Base-by-base conservation (phyloP, 2,888 invertebrate genomes). In the Lysandra coridon region DNA sequence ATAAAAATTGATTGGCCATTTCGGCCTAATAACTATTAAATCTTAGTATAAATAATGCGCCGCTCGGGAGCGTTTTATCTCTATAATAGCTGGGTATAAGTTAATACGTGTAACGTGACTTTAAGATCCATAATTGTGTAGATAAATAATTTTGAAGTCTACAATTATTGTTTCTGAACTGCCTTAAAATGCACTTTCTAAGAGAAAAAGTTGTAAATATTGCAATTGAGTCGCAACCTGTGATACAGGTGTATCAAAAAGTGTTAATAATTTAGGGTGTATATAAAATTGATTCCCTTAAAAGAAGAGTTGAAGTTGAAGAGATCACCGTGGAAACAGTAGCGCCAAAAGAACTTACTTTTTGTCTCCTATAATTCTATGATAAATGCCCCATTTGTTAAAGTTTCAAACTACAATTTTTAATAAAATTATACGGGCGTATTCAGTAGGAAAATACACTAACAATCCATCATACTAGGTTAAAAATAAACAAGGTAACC, bases 1-100 rank as follows among this genome's bases (percentile, higher is more conserved):
- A 91, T 90, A 90, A 89, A 91, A 91, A 89, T 89, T 91, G 88
- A 91, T 91, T 87, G 87, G 87, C 86, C 86, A 82, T 80, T 81
- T 81, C 73, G 78, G 80, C 78, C 81, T 81, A 53, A 77, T 77
- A 78, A 80, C 82, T 81, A 83, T 82, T 81, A 82, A 81, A 79
- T 79, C 79, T 82, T 81, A 78, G 78, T 82, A 81, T 81, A 83
- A 82, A 83, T 83, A 82, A 81, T 81, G 85, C 84, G 85, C 85
- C 86, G 73, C 79, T 78, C 44, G 84, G 81, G 83, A 85, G 83
- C 82, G 83, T 83, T 83, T 88, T 85, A 86, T 85, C 83, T 82
- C 82, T 83, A 83, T 82, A 84, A 84, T 82, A 79, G 78, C 40
- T 80, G 62, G 44, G 60, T 33, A 64, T 79, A 60, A 57, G 37